Base-by-base conservation (phyloP, 1,140 invertebrate genomes). In the Atta texana region DNA sequence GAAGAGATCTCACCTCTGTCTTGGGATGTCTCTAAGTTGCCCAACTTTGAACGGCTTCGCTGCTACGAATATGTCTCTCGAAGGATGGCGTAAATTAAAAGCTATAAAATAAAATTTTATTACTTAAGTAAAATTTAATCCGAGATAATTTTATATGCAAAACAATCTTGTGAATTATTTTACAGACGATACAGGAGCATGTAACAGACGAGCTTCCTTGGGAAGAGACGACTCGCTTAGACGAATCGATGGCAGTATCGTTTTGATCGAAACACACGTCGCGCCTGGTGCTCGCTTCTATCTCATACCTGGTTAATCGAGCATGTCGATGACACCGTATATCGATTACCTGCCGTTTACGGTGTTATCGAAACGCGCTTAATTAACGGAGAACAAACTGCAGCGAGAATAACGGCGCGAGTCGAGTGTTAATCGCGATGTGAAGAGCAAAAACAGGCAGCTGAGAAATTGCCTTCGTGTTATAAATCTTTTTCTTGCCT, bases 311-410 rank as follows among this genome's bases (percentile, higher is more conserved):
- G 57, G 59, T 69, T 75, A 81, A 85, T 90, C 86, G 80, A 85
- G 80, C 59, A 84, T 84, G 68, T 21, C 88, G 72, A 89, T 87
- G 85, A 87, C 68, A 75, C 57, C 77, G 76, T 86, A 71, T 91
- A 90, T 91, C 90, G 90, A 91, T 91, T 91, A 87, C 57, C 74
- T 53, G 53, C 57, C 89, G 84, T 44, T 90, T 85, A 89, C 78
- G 90, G 80, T 84, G 74, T 87, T 87, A 90, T 88, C 89, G 87
- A 76, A 78, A 84, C 87, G 82, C 84, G 87, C 74, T 91, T 90
- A 90, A 91, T 91, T 91, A 91, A 90, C 89, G 85, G 49, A 64
- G 82, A 80, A 85, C 87, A 88, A 91, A 90, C 89, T 85, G 63
- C 77, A 63, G 34, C 81, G 69, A 71, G 44, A 59, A 85, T 69